Base-by-base conservation (phyloP, 2,113 vertebrate genomes). In the Beaufortia kweichowensis region DNA sequence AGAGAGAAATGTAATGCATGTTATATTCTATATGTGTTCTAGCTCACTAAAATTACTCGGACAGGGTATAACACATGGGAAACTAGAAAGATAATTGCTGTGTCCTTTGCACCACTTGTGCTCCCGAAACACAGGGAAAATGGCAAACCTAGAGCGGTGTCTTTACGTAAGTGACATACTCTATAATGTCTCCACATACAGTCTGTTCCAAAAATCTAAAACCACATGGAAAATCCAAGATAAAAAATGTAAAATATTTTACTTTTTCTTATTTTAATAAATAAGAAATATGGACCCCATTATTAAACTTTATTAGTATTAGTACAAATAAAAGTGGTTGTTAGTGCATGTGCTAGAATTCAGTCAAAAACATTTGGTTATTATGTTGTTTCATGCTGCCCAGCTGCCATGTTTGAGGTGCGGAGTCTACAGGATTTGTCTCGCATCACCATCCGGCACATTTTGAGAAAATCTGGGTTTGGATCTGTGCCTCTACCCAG, bases 1-100 rank as follows among this genome's bases (percentile, higher is more conserved):
- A n/a, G 21, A 24, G 19, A 65, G 21, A 63, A 11, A 33, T 15
- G 31, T 21, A 35, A 21, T 29, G 9, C 21, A 23, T n/a, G 17
- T 41, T 15, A 71, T n/a, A 48, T 48, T 43, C 53, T 12, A 69
- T 26, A 61, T 70, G 46, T 60, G 48, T 56, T 81, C 39, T 72
- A 96, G 95, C 82, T 96, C 77, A 95, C 94, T 5, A 95, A 95
- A 90, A 96, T 96, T 81, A 96, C 92, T 0, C 93, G 94, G 8
- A 94, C 88, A 48, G 93, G 94, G 9, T 92, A 90, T 84, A 93
- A 92, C 81, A 90, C 91, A 76, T 96, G 94, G 94, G 94, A 96
- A 78, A 95, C 93, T 1, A 94, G 94, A 85, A 96, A 96, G 88
- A 96, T 96, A 65, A 89, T 96, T 82, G 93, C 95, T 39, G 95